Evolutionary conservation across 2,888 invertebrate genomes (phyloP).

Genomic region (Acholoe squamosa): DNA sequence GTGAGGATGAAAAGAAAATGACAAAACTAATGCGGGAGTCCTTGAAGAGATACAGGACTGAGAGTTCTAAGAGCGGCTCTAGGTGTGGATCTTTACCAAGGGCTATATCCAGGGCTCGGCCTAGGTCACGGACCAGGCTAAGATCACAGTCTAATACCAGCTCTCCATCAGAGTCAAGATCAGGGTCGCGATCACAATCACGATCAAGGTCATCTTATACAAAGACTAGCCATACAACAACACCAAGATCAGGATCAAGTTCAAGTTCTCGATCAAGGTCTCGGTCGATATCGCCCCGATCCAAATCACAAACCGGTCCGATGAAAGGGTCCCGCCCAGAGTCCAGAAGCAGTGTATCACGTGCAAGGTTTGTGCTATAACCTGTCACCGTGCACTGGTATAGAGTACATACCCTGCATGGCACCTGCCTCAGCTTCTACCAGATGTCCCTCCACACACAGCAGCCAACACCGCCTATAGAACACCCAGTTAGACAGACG

Average conservation of each 20-base stretch:
- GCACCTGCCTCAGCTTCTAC: background rate
- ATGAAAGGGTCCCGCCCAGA: background rate
- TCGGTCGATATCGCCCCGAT: conserved; percentile 66
- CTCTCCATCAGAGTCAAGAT: conserved; percentile 68
- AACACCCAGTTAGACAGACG: too few relatives aligned
- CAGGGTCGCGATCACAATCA: conserved; percentile 70
- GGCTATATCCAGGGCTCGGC: background rate
- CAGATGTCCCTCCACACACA: background rate
- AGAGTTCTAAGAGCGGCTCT: background rate
- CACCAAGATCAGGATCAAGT: conserved; percentile 69
- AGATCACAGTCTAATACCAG: conserved; percentile 69
- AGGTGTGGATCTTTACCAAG: background rate
- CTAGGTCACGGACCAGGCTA: conserved; percentile 38
- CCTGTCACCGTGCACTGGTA: background rate
- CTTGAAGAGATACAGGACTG: background rate
- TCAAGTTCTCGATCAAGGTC: conserved; percentile 68
- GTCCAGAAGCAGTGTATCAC: too few relatives aligned
- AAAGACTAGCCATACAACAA: conserved; percentile 57
- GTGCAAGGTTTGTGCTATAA: conserved; percentile 47
- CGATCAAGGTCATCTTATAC: conserved; percentile 31
- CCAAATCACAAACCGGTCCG: background rate
- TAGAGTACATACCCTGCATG: background rate
- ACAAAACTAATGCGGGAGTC: background rate
- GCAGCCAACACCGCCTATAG: too few relatives aligned
- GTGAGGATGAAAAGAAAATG: conserved; percentile 21